phyloP scores from a whole-genome alignment of 2,888 invertebrate species.

The Alitta virens region DNA sequence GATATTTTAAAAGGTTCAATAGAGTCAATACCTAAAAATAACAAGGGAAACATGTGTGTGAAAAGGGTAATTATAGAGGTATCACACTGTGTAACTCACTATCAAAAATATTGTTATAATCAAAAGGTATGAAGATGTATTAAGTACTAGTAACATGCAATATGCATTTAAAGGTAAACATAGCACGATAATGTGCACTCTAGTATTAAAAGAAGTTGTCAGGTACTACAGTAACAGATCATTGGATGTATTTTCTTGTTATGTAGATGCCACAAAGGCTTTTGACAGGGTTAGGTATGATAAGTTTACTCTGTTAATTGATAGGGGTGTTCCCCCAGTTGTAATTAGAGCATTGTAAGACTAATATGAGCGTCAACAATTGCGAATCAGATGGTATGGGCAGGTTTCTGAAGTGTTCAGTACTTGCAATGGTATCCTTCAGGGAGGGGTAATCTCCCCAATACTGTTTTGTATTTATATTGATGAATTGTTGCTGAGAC shows the following conservation, averaged over 20 bases:
- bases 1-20: not conserved
- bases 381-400: not conserved
- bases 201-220: not conserved
- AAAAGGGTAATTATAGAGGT: not conserved
- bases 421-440: not conserved
- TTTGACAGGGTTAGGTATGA: slow-evolving; percentile 1
- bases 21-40: not conserved
- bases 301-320: not conserved
- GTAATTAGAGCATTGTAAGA: not conserved
- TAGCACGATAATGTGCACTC: not conserved
- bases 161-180: not conserved
- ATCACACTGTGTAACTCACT: not conserved
- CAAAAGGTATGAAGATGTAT: not conserved
- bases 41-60: not conserved
- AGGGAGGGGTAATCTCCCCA: not conserved
- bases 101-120: not conserved
- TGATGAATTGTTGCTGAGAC: not conserved
- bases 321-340: not conserved
- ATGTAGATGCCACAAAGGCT: not conserved
- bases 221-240: not conserved
- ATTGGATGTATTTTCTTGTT: not conserved
- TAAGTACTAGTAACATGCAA: not conserved
- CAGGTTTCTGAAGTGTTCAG: not conserved
- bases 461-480: slow-evolving; percentile 1
- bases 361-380: not conserved